Evolutionary conservation across 2,113 vertebrate genomes (phyloP).

Genomic region (Pelodiscus sinensis): DNA sequence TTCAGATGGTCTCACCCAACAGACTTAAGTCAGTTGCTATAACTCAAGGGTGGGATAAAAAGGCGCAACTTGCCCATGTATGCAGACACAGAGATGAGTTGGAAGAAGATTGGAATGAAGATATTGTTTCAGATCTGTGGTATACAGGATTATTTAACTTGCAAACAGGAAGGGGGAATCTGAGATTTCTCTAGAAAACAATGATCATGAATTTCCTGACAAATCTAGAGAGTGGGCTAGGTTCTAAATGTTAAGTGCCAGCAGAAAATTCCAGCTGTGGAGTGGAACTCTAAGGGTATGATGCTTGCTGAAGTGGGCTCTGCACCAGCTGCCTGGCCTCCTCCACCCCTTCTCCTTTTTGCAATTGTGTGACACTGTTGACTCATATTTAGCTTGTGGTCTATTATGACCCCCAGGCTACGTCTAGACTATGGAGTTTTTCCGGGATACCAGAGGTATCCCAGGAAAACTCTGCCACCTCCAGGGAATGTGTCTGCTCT

Average conservation of each 20-base stretch:
- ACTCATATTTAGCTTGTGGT: no score
- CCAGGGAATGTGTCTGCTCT: no score
- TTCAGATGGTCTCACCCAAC: not conserved
- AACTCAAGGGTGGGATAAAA: not conserved
- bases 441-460: no score
- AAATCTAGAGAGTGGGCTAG: not conserved
- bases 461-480: no score
- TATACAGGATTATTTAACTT: not conserved
- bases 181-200: not conserved
- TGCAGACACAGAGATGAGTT: not conserved
- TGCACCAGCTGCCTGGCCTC: not conserved
- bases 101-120: constrained; percentile 1
- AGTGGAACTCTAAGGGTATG: not conserved
- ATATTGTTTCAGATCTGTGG: not conserved
- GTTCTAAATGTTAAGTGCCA: not conserved
- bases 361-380: no score
- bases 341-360: no score
- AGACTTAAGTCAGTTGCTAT: not conserved
- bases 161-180: not conserved
- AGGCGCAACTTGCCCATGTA: not conserved
- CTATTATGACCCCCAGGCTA: no score
- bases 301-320: not conserved
- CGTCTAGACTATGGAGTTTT: no score
- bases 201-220: not conserved
- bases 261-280: not conserved